Base-by-base conservation (phyloP, 2,113 vertebrate genomes). In the Dermatemys mawii region DNA sequence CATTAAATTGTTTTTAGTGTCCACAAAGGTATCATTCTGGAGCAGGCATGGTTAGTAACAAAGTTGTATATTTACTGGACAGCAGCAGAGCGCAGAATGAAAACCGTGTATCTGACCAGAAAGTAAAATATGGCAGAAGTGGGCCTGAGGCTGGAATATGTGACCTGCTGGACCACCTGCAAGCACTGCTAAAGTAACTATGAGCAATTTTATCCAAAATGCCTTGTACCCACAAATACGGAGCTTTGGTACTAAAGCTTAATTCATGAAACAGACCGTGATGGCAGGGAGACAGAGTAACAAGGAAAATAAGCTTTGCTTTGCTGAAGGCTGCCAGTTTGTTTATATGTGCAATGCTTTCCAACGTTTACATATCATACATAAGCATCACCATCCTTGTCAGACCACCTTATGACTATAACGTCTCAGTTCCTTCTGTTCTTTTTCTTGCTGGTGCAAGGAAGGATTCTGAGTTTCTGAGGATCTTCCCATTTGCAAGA, bases 1-100 rank as follows among this genome's bases (percentile, higher is more conserved):
- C 98, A 98, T 98, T 98, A 98, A 98, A 98, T 98, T 98, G 98
- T 98, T 98, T 98, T 98, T 98, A 98, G 97, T 98, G 98, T 98
- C 97, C 98, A 98, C 98, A 98, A 97, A 98, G 98, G 98, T 98
- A 98, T 98, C 98, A 98, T 98, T 98, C 97, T 96, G 96, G 89
- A 97, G 97, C 97, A 97, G 97, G 97, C 97, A 97, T 97, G 98
- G 98, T 98, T 98, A 97, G 97, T 97, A 98, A 98, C 97, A 98
- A 98, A 98, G 98, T 98, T 98, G 97, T 98, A 98, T 98, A 98
- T 98, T 98, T 98, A 97, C 97, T 98, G 98, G 98, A 98, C 98
- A 98, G 97, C 97, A 96, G 96, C 97, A 97, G 98, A 98, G 98
- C 97, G 97, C 48, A 54, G 96, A 97, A 97, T 93, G 93, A 97